Evolutionary conservation across 2,888 invertebrate genomes (phyloP).

Genomic region (Drosophila mayaguana): DNA sequence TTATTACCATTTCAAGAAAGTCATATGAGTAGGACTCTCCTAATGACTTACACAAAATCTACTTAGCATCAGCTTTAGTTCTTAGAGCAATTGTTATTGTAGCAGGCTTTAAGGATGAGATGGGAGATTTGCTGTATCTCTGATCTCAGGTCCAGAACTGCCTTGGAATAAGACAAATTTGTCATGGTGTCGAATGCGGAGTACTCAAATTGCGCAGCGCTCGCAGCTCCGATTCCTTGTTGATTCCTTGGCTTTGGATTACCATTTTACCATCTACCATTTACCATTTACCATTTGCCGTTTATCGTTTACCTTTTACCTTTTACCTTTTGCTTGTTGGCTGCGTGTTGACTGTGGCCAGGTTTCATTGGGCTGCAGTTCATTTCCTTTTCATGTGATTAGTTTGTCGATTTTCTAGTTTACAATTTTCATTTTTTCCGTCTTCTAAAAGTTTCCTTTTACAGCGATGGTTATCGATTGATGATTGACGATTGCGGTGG

Average conservation of each 20-base stretch:
- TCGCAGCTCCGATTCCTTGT: constrained; percentile 25
- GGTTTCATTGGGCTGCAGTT: constrained; percentile 68
- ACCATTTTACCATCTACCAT: constrained; percentile 30
- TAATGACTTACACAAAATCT: constrained; percentile 45
- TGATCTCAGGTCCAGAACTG: constrained; percentile 32
- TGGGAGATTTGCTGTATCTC: constrained; percentile 17
- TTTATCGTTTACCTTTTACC: background rate
- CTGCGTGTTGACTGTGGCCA: constrained; percentile 40
- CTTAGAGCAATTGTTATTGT: constrained; percentile 25
- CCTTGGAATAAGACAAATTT: constrained; percentile 23
- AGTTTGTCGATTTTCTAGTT: constrained; percentile 60
- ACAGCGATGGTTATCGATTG: constrained; percentile 72
- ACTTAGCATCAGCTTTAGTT: constrained; percentile 2
- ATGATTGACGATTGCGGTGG: constrained; percentile 50
- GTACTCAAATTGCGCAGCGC: constrained; percentile 38
- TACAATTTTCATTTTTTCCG: constrained; percentile 11
- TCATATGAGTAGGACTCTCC: constrained; percentile 1
- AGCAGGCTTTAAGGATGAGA: constrained; percentile 1
- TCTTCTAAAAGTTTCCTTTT: constrained; percentile 12
- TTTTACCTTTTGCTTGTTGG: background rate
- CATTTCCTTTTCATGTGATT: constrained; percentile 73
- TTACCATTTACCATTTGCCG: constrained; percentile 5
- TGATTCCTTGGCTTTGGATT: constrained; percentile 57
- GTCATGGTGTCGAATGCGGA: constrained; percentile 49
- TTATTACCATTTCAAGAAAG: background rate